A percentile compares a stretch with the other conserved stretches of the same genome.
Conservation (phyloP, 2,888 invertebrate genomes). For the Hirtodrosophila cameraria region DNA sequence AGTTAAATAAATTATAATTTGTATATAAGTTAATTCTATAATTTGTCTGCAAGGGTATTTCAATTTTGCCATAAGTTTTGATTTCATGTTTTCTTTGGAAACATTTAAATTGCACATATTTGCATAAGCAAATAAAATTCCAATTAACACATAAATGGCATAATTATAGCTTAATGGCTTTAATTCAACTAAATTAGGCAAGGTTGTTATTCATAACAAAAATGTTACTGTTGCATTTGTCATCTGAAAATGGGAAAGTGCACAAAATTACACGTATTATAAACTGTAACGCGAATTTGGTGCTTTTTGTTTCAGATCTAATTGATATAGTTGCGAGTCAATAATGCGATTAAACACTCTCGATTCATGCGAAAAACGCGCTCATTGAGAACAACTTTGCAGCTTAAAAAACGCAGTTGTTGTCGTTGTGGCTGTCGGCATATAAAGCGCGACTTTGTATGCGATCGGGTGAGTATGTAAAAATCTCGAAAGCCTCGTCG, state of each 20-base stretch:
- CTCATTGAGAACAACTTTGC: constrained; percentile 32
- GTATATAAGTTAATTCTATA: no score
- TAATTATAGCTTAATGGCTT: constrained; percentile 18
- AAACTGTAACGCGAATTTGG: constrained; percentile 27
- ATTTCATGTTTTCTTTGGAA: no score
- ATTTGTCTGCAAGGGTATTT: no score
- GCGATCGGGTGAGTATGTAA: constrained; percentile 33
- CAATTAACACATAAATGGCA: constrained; percentile 31
- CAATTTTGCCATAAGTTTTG: no score
- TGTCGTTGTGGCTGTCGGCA: constrained; percentile 3
- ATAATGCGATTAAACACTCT: constrained; percentile 4
- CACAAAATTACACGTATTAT: constrained; percentile 26
- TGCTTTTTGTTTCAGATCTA: constrained; percentile 37
- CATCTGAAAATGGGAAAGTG: constrained; percentile 42
- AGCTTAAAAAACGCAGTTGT: background rate
- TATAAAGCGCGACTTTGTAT: constrained; percentile 37
- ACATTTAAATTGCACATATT: constrained; percentile 1
- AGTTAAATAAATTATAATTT: no score
- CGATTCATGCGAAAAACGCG: background rate
- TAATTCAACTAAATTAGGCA: constrained; percentile 20
- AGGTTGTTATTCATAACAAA: background rate
- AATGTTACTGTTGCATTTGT: constrained; percentile 24
- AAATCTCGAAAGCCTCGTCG: no score
- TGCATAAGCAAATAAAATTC: constrained; percentile 7
- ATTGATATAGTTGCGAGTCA: constrained; percentile 31